These are phyloP conservation scores for Paradisaea rubra DNA, from an alignment of 2,113 vertebrate genomes.

Conservation along the genomic window DNA sequence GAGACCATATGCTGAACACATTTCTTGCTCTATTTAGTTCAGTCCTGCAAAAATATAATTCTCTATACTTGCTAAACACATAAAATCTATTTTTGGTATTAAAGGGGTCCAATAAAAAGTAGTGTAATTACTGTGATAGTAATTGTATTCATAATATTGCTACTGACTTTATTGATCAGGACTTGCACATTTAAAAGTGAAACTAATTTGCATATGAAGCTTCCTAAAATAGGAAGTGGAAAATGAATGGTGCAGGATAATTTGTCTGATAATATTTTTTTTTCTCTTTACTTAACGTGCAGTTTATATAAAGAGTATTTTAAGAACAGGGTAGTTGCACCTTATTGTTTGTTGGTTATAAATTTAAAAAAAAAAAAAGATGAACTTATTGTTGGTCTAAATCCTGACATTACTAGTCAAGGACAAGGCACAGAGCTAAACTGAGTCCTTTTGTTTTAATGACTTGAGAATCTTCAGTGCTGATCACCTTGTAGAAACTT, in stretches of 20 bases:
- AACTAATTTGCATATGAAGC: background rate
- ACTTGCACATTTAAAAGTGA: background rate
- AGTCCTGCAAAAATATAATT: background rate
- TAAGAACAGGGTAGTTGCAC: background rate
- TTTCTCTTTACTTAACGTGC: background rate
- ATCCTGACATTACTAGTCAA: background rate
- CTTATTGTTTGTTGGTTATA: background rate
- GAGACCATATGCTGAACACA: background rate
- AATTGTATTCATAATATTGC: background rate
- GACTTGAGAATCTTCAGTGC: background rate
- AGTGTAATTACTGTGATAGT: background rate
- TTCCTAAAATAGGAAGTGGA: background rate
- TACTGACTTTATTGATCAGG: background rate
- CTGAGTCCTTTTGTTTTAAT: background rate
- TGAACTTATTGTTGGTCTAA: background rate
- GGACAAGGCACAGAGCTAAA: background rate
- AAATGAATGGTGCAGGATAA: background rate
- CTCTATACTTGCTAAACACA: background rate
- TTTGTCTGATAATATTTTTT: background rate
- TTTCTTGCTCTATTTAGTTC: constrained; percentile 1
- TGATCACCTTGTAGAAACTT: background rate
- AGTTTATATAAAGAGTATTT: background rate
- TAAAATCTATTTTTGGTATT: background rate
- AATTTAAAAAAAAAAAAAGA: background rate
- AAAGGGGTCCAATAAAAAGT: background rate